phyloP scores from a whole-genome alignment of 2,113 vertebrate species.

The Lophotis ruficrista region DNA sequence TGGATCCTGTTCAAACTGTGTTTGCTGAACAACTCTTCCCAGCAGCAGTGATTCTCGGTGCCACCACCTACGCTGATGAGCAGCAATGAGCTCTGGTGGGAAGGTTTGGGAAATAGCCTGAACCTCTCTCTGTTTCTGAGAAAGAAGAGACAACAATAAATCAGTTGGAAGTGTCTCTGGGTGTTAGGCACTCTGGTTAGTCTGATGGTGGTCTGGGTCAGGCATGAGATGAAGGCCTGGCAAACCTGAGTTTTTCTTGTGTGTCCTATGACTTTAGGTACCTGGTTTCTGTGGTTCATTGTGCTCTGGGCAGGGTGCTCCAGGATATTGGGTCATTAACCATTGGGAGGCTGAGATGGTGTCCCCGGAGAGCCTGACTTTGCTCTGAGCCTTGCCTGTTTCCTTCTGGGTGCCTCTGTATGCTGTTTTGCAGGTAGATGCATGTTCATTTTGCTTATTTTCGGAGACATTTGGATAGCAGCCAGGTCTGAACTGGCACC shows the following conservation, averaged over 20 bases:
- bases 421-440: background rate
- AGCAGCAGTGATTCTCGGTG: background rate
- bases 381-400: background rate
- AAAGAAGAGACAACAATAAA: background rate
- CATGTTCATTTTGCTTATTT: fast-evolving
- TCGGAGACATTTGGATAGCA: background rate
- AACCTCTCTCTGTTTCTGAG: background rate
- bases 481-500: background rate
- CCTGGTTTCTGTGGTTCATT: fast-evolving
- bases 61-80: background rate
- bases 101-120: background rate
- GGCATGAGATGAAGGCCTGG: background rate
- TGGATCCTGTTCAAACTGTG: background rate
- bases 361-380: background rate
- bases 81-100: background rate
- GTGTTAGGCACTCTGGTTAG: fast-evolving
- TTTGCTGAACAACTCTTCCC: slow-evolving; percentile 15
- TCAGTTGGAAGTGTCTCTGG: background rate
- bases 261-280: background rate
- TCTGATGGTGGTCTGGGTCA: background rate
- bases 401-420: background rate
- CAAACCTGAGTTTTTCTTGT: background rate
- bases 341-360: background rate
- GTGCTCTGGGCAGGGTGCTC: fast-evolving
- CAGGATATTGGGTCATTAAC: background rate